These are phyloP conservation scores for Notiomystis cincta DNA, from an alignment of 2,113 vertebrate genomes.

Conservation along the genomic window DNA sequence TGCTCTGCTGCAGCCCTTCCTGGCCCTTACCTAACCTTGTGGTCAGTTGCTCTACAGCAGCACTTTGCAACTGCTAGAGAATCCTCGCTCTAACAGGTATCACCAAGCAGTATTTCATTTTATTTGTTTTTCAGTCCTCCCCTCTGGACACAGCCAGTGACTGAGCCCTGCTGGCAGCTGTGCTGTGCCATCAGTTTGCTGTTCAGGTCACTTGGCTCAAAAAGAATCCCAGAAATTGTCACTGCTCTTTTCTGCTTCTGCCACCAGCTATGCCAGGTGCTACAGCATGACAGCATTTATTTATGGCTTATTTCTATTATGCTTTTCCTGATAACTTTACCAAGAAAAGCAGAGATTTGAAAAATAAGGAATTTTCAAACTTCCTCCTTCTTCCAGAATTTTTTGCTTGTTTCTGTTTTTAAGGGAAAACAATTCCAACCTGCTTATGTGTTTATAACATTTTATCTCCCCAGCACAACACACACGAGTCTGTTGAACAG, in stretches of 20 bases:
- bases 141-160: not conserved
- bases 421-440: not conserved
- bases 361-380: not conserved
- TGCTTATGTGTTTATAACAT: not conserved
- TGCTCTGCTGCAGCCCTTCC: not conserved
- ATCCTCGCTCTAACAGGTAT: not conserved
- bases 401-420: not conserved
- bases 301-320: not conserved
- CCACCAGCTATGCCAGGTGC: not conserved
- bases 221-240: not conserved
- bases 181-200: not conserved
- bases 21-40: not conserved
- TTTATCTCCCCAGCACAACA: not conserved
- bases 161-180: fast-evolving
- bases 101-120: not conserved
- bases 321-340: not conserved
- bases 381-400: not conserved
- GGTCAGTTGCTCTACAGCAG: not conserved
- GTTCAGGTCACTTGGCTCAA: not conserved
- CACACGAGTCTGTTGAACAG: fast-evolving
- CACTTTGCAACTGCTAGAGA: not conserved
- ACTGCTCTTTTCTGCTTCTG: not conserved
- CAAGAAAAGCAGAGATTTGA: not conserved
- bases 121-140: not conserved
- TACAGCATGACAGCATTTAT: not conserved